These are phyloP conservation scores for Temnothorax nylanderi DNA, from an alignment of 1,140 invertebrate species.

Conservation along the genomic window DNA sequence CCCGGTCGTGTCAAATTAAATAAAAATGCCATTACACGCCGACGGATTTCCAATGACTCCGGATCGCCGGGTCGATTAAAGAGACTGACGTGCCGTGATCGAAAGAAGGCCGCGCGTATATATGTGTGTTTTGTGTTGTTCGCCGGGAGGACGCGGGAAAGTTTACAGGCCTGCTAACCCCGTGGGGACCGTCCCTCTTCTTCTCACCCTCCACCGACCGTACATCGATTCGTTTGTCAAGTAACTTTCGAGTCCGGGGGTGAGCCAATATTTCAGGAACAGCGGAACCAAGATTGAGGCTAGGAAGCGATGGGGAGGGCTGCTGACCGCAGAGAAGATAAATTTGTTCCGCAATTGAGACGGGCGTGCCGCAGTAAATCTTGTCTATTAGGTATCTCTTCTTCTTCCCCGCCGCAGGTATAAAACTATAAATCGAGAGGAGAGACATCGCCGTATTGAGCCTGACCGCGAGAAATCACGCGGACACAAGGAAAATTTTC, in stretches of 20 bases:
- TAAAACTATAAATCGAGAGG: conserved; percentile 80
- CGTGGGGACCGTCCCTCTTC: conserved; percentile 65
- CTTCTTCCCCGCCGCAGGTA: conserved; percentile 74
- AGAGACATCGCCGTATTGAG: conserved; percentile 68
- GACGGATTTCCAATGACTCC: conserved; percentile 30
- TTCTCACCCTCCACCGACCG: conserved; percentile 56
- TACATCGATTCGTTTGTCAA: conserved; percentile 76
- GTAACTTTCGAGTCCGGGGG: conserved; percentile 82
- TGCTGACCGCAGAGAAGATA: conserved; percentile 83
- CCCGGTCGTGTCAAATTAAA: conserved; percentile 33
- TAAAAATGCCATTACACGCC: conserved; percentile 44
- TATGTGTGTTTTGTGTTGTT: conserved; percentile 43
- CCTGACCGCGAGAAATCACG: conserved; percentile 63
- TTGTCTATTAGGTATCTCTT: conserved; percentile 82
- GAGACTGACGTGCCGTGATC: conserved; percentile 3
- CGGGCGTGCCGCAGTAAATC: conserved; percentile 84
- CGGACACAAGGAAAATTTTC: conserved; percentile 61
- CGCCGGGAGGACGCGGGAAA: conserved; percentile 44
- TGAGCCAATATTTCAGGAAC: conserved; percentile 83
- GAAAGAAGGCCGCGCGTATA: conserved; percentile 32
- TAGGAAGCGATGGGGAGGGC: conserved; percentile 81
- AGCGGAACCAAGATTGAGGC: conserved; percentile 83
- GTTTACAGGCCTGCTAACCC: conserved; percentile 69
- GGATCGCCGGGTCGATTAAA: conserved; percentile 36
- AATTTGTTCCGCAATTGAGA: conserved; percentile 85